Base-by-base conservation (phyloP, 2,797 vertebrate species). In the Emys orbicularis region DNA sequence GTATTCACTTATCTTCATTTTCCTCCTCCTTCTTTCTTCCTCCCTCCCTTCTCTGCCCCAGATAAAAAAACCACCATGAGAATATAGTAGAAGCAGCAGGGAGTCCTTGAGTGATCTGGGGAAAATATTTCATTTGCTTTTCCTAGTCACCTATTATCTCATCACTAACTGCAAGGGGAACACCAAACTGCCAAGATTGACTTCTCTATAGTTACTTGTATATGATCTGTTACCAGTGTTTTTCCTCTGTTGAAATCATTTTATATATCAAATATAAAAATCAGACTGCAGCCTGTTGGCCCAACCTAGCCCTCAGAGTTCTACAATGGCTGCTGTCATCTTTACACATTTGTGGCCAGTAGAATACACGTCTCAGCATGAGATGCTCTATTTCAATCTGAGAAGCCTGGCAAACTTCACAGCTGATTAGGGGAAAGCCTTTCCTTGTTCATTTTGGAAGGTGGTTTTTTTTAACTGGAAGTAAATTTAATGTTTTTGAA, bases 401-500 rank as follows among this genome's bases (percentile, higher is more conserved):
- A 65, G 59, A 84, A 93, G 77, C 52, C 90, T 72, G n/a, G 79
- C 79, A 4, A 29, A 27, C 87, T 92, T 93, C 94, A 77, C 27
- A 94, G 0, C 79, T 61, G 82, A 90, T 77, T 81, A 31, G 92
- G 94, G n/a, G 95, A 96, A 96, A 93, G 13, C 74, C 84, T 93
- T 95, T 97, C 90, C 93, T 87, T 97, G 93, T 97, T 97, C 92
- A 92, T 84, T 97, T 97, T 96, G 94, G 96, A 94, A 93, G 86
- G 87, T 74, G 89, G 79, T 54, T 10, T 21, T 86, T 41, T 41
- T 37, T 12, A 41, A 72, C 37, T 41, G 10, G 68, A 41, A 72
- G 68, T 41, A 41, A 72, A 72, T 72, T 23, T 72, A 41, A 72
- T 3, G 11, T 41, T 72, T 72, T 41, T 72, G n/a, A 23, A 72